phyloP scores from a whole-genome alignment of 2,888 invertebrate genomes.

The Gymnocheta viridis region DNA sequence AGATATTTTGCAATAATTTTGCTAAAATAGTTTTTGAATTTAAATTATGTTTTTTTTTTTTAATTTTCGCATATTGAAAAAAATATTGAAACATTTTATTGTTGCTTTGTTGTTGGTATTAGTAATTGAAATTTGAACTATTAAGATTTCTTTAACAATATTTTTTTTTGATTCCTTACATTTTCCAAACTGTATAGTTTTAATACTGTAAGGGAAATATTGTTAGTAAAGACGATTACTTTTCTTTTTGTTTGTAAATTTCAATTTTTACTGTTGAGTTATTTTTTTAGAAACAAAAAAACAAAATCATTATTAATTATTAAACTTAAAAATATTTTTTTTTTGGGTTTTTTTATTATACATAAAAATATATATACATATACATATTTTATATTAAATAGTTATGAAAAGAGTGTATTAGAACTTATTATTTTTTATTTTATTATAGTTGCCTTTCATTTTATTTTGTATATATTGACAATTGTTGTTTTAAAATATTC shows the following conservation, averaged over 20 bases:
- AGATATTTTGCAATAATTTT: slow-evolving; percentile 84
- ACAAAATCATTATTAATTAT: slow-evolving; percentile 45
- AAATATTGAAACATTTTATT: slow-evolving; percentile 39
- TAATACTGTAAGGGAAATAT: slow-evolving; percentile 16
- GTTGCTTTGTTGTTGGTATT: slow-evolving; percentile 69
- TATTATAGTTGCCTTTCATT: slow-evolving; percentile 55
- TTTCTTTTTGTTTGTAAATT: slow-evolving; percentile 54
- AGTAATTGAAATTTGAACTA: slow-evolving; percentile 54
- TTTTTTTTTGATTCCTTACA: slow-evolving; percentile 33
- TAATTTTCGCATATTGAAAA: slow-evolving; percentile 18
- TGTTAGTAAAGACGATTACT: slow-evolving; percentile 32
- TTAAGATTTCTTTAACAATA: slow-evolving; percentile 32
- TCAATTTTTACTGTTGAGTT: slow-evolving; percentile 65
- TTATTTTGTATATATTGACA: slow-evolving; percentile 45
- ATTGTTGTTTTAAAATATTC: slow-evolving; percentile 67
- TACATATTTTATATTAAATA: slow-evolving; percentile 61
- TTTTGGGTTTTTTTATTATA: slow-evolving; percentile 52
- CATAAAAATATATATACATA: slow-evolving; percentile 43
- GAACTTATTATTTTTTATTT: slow-evolving; percentile 31
- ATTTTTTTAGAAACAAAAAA: slow-evolving; percentile 51
- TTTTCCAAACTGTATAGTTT: slow-evolving; percentile 13
- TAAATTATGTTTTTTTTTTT: not conserved
- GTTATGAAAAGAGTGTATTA: slow-evolving; percentile 56
- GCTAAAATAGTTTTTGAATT: not conserved
- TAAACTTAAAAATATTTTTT: slow-evolving; percentile 46